These are phyloP conservation scores for Neoascia interrupta DNA, from an alignment of 2,888 invertebrate genomes.

Conservation along the genomic window DNA sequence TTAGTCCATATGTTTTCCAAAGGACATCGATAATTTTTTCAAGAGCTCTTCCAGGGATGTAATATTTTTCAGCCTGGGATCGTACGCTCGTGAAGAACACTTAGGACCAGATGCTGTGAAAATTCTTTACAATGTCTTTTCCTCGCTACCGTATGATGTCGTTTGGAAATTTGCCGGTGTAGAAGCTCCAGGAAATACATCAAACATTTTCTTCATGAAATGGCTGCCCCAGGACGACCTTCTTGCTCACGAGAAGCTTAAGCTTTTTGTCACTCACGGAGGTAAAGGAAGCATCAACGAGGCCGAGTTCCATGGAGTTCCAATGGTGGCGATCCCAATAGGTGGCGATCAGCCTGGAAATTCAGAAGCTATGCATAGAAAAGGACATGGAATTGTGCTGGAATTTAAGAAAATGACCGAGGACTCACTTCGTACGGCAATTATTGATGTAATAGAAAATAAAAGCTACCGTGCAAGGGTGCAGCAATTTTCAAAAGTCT, in stretches of 20 bases:
- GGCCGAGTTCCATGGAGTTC: constrained; percentile 88
- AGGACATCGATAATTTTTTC: constrained; percentile 73
- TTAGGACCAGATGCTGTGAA: constrained; percentile 80
- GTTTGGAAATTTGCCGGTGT: constrained; percentile 83
- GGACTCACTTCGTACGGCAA: constrained; percentile 47
- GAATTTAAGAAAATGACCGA: constrained; percentile 55
- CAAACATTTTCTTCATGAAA: constrained; percentile 75
- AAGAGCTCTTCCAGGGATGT: constrained; percentile 76
- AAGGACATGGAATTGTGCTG: constrained; percentile 79
- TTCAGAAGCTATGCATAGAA: constrained; percentile 84
- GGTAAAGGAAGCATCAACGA: constrained; percentile 89
- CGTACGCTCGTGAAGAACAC: constrained; percentile 72
- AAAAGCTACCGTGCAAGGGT: constrained; percentile 73
- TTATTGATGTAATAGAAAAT: constrained; percentile 71
- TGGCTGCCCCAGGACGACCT: constrained; percentile 85
- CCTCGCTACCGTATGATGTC: constrained; percentile 82
- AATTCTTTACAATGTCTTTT: constrained; percentile 81
- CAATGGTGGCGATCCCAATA: constrained; percentile 86
- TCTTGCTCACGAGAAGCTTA: constrained; percentile 85
- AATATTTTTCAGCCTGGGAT: constrained; percentile 78
- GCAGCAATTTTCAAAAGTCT: constrained; percentile 78
- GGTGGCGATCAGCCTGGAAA: constrained; percentile 89
- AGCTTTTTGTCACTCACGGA: constrained; percentile 74
- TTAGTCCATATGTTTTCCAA: not conserved
- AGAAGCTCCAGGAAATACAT: constrained; percentile 70